These are phyloP conservation scores for Callipepla californica DNA, from an alignment of 2,113 vertebrate species.

Conservation along the genomic window DNA sequence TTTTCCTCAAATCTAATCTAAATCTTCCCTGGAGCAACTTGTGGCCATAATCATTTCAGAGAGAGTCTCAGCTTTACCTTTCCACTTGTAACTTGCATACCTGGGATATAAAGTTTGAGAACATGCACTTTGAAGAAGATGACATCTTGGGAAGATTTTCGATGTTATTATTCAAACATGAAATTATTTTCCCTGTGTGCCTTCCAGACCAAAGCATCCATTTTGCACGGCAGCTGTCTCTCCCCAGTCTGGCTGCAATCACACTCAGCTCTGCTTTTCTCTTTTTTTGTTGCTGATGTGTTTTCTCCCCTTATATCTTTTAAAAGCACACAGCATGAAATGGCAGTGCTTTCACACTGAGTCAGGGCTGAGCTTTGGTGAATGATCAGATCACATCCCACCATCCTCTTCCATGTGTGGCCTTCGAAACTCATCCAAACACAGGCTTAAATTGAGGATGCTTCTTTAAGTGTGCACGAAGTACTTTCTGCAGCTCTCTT, in stretches of 20 bases:
- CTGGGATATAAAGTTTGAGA: neutral
- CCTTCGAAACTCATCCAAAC: neutral
- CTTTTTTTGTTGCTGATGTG: neutral
- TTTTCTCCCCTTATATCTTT: slow-evolving; percentile 4
- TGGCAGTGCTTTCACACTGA: neutral
- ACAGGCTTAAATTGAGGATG: neutral
- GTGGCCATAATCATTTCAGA: neutral
- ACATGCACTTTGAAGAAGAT: neutral
- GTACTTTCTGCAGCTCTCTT: neutral
- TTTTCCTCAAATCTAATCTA: too few relatives aligned
- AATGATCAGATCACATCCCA: neutral
- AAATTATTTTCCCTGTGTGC: neutral
- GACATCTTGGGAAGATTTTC: neutral
- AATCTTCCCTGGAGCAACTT: too few relatives aligned
- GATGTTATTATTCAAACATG: neutral
- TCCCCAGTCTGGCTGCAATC: slow-evolving; percentile 19
- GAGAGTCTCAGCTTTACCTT: neutral
- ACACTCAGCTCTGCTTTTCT: slow-evolving; percentile 7
- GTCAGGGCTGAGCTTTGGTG: neutral
- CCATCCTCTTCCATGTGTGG: neutral
- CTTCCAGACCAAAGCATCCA: neutral
- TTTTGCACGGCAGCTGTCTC: slow-evolving; percentile 41
- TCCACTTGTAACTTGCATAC: neutral
- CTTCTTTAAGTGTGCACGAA: neutral
- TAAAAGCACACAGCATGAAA: slow-evolving; percentile 6